Evolutionary conservation across 2,797 vertebrate species (phyloP).

Genomic region (Emydoidea blandingii): DNA sequence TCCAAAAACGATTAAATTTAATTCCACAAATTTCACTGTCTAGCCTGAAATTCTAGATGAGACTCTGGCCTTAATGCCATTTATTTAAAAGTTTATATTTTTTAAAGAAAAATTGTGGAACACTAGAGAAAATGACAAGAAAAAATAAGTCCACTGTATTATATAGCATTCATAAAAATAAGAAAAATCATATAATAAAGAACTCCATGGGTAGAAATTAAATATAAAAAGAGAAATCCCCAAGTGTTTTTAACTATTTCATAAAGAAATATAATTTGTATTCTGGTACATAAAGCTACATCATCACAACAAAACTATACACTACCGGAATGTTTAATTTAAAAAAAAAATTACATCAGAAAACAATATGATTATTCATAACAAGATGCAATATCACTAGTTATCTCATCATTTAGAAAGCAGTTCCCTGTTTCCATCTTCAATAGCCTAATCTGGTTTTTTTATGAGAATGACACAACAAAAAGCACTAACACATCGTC

Average conservation of each 20-base stretch:
- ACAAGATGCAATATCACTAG: too few relatives aligned
- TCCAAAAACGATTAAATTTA: neutral
- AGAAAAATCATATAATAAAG: neutral
- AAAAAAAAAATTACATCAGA: neutral
- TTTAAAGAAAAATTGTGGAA: neutral
- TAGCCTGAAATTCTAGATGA: neutral
- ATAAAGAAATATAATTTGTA: constrained; percentile 54
- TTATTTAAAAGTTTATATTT: neutral
- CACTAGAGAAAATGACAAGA: neutral
- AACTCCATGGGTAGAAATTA: neutral
- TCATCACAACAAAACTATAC: constrained; percentile 27
- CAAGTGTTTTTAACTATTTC: constrained; percentile 62
- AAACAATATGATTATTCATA: constrained; percentile 20
- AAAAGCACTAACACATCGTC: neutral
- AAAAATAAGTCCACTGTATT: constrained; percentile 6
- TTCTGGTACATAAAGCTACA: constrained; percentile 26
- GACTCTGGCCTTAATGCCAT: neutral
- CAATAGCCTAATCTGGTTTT: neutral
- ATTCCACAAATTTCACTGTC: neutral
- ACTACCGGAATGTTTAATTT: neutral
- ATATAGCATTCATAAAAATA: neutral
- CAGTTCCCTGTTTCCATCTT: neutral
- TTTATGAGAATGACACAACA: constrained; percentile 7
- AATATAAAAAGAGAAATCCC: constrained; percentile 45
- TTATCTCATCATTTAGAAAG: constrained; percentile 21